phyloP scores from a whole-genome alignment of 2,113 vertebrate species.

The Pituophis catenifer region DNA sequence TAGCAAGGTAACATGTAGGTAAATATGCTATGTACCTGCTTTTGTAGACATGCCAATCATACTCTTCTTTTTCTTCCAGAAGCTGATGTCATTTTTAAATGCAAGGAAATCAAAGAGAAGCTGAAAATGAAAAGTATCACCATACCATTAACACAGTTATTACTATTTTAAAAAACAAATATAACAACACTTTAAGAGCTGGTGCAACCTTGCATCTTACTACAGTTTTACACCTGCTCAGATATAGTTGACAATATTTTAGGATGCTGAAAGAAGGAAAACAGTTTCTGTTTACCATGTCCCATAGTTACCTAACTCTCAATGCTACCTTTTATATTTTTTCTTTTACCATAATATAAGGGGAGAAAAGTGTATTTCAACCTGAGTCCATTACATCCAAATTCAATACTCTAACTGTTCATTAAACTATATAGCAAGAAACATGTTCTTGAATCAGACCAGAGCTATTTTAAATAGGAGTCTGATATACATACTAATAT shows the following conservation, averaged over 20 bases:
- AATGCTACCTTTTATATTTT: neutral
- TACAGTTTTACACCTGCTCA: neutral
- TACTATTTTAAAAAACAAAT: neutral
- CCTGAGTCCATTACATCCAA: too few species aligned
- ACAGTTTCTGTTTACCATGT: neutral
- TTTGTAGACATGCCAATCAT: conserved; percentile 98
- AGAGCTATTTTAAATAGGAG: neutral
- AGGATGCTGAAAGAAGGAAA: neutral
- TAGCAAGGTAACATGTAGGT: neutral
- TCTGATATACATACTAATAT: neutral
- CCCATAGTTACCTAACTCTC: neutral
- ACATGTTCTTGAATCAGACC: neutral
- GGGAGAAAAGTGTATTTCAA: neutral
- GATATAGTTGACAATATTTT: neutral
- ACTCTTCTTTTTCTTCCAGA: conserved; percentile 97
- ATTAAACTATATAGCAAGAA: neutral
- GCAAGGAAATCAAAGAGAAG: conserved; percentile 98
- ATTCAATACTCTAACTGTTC: neutral
- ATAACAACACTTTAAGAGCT: neutral
- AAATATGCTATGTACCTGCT: conserved; percentile 77
- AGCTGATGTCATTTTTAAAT: conserved; percentile 98
- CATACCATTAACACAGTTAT: neutral
- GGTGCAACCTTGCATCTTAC: neutral
- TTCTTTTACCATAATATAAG: neutral
- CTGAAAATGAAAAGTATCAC: conserved; percentile 63